A percentile compares a stretch with the other conserved stretches of the same genome.
Conservation (phyloP, 2,888 invertebrate genomes). For the Graphium colonna region DNA sequence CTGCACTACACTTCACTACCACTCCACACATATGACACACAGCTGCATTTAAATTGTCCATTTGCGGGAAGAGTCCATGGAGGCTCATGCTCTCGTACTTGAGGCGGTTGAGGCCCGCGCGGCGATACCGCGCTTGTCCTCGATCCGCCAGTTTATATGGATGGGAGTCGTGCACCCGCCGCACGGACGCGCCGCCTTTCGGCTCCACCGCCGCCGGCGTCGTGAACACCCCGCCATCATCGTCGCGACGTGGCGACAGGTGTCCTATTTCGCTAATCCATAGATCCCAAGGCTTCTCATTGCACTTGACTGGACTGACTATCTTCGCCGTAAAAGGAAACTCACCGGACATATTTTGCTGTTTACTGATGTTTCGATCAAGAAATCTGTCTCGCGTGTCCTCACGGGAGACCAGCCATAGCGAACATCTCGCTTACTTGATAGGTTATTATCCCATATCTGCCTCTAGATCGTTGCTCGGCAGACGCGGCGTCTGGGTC, state of each 20-base stretch:
- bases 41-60: conserved; percentile 87
- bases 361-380: conserved; percentile 46
- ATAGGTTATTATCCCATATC: conserved; percentile 79
- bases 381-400: conserved; percentile 45
- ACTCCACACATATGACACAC: conserved; percentile 89
- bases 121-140: conserved; percentile 46
- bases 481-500: conserved; percentile 50
- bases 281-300: conserved; percentile 75
- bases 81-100: conserved; percentile 84
- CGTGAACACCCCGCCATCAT: conserved; percentile 48
- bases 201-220: conserved; percentile 53
- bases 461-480: conserved; percentile 50
- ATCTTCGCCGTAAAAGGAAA: conserved; percentile 61
- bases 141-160: conserved; percentile 54
- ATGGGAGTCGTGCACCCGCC: conserved; percentile 49
- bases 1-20: conserved; percentile 88
- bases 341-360: conserved; percentile 69
- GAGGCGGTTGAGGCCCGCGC: conserved; percentile 76
- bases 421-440: conserved; percentile 59
- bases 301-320: conserved; percentile 72
- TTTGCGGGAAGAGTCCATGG: conserved; percentile 88
- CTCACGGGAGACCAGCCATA: conserved; percentile 69
- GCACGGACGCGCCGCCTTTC: conserved; percentile 49
- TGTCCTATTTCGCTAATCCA: conserved; percentile 75
- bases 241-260: conserved; percentile 66